A percentile compares a stretch with the other conserved stretches of the same genome.
phyloP scores from a whole-genome alignment of 2,113 vertebrate species.

The Todiramphus chloris region DNA sequence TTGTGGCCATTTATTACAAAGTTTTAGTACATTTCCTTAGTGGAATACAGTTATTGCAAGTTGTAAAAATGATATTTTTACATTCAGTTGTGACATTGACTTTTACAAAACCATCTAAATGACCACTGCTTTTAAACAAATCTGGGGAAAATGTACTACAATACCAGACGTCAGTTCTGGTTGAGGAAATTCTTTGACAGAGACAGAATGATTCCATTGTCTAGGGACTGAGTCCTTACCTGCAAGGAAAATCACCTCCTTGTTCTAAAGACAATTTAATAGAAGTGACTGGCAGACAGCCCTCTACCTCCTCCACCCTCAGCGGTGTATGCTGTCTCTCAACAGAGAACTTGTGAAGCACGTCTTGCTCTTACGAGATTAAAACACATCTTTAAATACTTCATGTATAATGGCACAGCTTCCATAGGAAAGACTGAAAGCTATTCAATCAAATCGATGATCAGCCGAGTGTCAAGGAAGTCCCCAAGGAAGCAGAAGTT shows the following conservation, averaged over 20 bases:
- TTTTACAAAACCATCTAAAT: background rate
- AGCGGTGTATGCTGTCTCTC: background rate
- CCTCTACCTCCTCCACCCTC: background rate
- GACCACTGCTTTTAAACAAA: background rate
- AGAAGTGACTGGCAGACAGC: background rate
- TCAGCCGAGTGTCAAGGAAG: background rate
- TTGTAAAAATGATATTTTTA: conserved; percentile 15
- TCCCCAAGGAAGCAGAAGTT: background rate
- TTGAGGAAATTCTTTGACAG: conserved; percentile 36
- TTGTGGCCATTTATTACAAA: background rate
- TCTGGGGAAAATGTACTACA: background rate
- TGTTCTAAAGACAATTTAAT: background rate
- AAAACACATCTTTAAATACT: conserved; percentile 14
- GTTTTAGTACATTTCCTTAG: background rate
- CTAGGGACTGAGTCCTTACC: conserved; percentile 15
- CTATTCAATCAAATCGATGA: background rate
- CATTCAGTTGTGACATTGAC: background rate
- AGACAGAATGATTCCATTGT: conserved; percentile 3
- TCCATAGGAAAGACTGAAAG: background rate
- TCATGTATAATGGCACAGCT: background rate
- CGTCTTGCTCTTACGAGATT: background rate
- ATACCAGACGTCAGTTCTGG: background rate
- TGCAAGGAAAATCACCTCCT: conserved; percentile 23
- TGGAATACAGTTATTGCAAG: background rate
- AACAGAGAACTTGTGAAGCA: background rate